These are phyloP conservation scores for Pipistrellus kuhlii DNA, from an alignment of 2,797 vertebrate species.

Conservation along the genomic window DNA sequence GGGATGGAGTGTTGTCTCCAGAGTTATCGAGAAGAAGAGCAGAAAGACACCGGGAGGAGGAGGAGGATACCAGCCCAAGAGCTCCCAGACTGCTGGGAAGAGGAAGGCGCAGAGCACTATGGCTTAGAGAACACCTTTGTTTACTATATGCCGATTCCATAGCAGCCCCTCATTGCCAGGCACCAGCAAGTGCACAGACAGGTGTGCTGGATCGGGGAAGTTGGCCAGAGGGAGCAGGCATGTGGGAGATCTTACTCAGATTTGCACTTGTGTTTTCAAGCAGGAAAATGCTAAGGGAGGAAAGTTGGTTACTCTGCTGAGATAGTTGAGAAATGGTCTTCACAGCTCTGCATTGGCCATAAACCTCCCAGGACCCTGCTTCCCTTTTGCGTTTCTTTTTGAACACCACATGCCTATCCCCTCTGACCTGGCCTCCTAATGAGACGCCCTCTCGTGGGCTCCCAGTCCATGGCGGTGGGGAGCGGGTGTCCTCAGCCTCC, in stretches of 20 bases:
- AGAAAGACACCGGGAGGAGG: neutral
- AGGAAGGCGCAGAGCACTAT: neutral
- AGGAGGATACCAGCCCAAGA: neutral
- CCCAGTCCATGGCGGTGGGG: neutral
- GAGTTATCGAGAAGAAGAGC: neutral
- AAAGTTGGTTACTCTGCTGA: conserved; percentile 8
- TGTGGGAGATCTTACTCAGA: neutral
- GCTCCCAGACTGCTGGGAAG: neutral
- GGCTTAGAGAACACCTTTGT: neutral
- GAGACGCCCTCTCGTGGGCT: neutral
- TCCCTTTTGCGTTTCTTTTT: conserved; percentile 11
- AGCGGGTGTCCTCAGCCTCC: neutral
- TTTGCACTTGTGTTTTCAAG: conserved; percentile 28
- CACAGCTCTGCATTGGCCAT: neutral
- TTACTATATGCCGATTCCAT: conserved; percentile 4
- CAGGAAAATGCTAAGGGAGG: neutral
- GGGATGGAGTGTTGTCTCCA: neutral
- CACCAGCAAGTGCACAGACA: neutral
- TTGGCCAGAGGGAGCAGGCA: neutral
- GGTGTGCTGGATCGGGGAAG: neutral
- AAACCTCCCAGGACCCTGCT: neutral
- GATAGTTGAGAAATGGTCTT: neutral
- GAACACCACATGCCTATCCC: neutral
- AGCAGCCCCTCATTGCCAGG: neutral
- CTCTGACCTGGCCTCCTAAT: neutral